These are phyloP conservation scores for Prolemur simus DNA, from an alignment of 2,113 vertebrate genomes.

Conservation along the genomic window DNA sequence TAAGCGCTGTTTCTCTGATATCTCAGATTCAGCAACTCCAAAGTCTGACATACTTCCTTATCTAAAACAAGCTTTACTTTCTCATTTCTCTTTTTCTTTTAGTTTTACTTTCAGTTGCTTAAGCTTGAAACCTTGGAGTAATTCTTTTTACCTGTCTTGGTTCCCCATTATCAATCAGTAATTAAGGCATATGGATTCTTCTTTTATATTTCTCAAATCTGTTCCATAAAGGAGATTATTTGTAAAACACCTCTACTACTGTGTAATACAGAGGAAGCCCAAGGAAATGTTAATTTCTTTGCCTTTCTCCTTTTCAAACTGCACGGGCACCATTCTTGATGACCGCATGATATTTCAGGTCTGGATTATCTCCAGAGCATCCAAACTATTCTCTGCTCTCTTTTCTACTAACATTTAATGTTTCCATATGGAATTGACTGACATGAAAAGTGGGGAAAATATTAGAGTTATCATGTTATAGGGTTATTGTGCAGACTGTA, in stretches of 20 bases:
- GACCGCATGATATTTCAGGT: not conserved
- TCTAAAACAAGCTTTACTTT: not conserved
- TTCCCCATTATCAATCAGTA: not conserved
- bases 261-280: not conserved
- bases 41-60: not conserved
- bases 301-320: not conserved
- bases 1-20: not conserved
- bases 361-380: not conserved
- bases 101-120: not conserved
- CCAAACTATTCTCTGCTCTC: not conserved
- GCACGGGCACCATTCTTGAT: not conserved
- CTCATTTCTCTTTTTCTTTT: not conserved
- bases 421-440: not conserved
- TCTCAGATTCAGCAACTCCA: not conserved
- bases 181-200: not conserved
- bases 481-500: not conserved
- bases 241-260: not conserved
- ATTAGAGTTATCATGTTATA: not conserved
- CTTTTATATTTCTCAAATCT: not conserved
- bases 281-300: not conserved
- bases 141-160: not conserved
- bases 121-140: not conserved
- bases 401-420: not conserved
- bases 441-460: not conserved
- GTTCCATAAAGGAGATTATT: not conserved